A percentile compares a stretch with the other conserved stretches of the same genome.
phyloP scores from a whole-genome alignment of 2,888 invertebrate species.

The Catonia carolina region DNA sequence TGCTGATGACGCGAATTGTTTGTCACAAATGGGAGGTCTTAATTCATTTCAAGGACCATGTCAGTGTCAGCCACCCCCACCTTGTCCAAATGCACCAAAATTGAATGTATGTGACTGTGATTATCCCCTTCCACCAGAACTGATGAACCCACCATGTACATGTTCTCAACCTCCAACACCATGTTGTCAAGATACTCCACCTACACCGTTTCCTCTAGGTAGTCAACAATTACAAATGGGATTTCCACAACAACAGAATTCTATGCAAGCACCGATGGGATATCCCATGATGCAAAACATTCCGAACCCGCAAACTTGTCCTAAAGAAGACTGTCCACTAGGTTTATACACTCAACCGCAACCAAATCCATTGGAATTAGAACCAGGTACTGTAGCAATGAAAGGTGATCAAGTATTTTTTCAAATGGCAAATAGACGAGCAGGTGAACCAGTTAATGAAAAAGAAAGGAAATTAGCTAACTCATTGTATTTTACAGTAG shows the following conservation, averaged over 20 bases:
- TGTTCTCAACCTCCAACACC: no score
- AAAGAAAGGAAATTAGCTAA: slow-evolving; percentile 10
- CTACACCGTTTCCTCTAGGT: not conserved
- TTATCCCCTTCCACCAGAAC: not conserved
- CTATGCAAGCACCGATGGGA: slow-evolving; percentile 1
- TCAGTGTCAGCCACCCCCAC: no score
- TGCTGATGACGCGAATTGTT: not conserved
- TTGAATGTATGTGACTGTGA: slow-evolving; percentile 7
- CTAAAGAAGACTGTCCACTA: no score
- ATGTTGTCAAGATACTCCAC: not conserved
- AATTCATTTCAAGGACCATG: no score
- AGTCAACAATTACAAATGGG: not conserved
- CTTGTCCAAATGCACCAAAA: not conserved
- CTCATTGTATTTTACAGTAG: slow-evolving; percentile 10
- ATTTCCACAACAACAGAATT: not conserved
- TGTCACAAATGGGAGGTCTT: no score
- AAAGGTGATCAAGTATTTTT: slow-evolving; percentile 20
- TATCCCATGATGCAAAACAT: not conserved
- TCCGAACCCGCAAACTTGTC: not conserved
- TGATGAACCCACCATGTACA: no score
- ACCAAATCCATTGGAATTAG: not conserved
- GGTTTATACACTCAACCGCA: no score
- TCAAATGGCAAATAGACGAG: slow-evolving; percentile 13
- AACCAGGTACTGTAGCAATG: slow-evolving; percentile 16
- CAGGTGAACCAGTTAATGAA: slow-evolving; percentile 7